Conservation (phyloP, 2,888 invertebrate genomes). For the Rhynchonema sp. region DNA sequence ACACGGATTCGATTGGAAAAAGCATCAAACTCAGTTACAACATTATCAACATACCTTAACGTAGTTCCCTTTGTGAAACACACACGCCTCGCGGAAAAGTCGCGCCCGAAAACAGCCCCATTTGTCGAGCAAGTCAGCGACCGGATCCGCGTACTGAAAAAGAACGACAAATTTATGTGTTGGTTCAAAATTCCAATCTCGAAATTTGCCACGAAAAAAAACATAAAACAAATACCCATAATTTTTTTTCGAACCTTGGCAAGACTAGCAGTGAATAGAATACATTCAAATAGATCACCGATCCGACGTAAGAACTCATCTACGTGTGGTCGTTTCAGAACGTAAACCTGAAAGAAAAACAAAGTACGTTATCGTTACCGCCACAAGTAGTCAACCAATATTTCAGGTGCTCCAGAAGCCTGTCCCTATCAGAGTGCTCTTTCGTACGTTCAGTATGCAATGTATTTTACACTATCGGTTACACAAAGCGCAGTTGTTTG, state of each 20-base stretch:
- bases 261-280: conserved; percentile 93
- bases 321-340: conserved; percentile 93
- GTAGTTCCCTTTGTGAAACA: conserved; percentile 98
- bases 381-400: no score
- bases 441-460: no score
- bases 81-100: conserved; percentile 97
- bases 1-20: background rate
- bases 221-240: background rate
- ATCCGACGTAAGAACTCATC: conserved; percentile 94
- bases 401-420: no score
- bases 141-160: conserved; percentile 92
- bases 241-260: conserved; percentile 66
- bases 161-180: no score
- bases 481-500: no score
- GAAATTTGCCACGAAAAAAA: background rate
- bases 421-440: no score
- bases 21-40: background rate
- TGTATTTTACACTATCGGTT: no score
- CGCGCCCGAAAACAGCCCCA: conserved; percentile 65
- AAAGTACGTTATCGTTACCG: no score
- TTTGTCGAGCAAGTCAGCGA: conserved; percentile 88
- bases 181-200: background rate
- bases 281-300: conserved; percentile 96
- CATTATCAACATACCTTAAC: conserved; percentile 46
- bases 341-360: conserved; percentile 44